Percentiles rank a stretch among this genome's conserved stretches.
phyloP scores from a whole-genome alignment of 2,888 invertebrate species.

The Tridacna gigas region DNA sequence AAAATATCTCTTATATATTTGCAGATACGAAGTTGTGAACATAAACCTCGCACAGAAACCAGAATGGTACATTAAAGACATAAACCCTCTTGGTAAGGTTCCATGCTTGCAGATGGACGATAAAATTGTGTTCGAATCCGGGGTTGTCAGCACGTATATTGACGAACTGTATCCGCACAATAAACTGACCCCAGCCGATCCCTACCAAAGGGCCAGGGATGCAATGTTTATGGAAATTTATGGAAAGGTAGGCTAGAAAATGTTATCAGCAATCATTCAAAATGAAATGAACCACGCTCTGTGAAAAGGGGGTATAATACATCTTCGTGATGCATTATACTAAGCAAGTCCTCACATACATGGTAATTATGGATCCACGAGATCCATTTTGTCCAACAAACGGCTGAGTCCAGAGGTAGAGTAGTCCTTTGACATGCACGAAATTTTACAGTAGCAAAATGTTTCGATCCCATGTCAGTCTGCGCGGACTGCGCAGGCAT shows the following conservation, averaged over 20 bases:
- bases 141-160: conserved; percentile 86
- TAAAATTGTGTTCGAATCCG: conserved; percentile 86
- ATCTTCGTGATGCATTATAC: no score
- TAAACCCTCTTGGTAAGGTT: conserved; percentile 86
- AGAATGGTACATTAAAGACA: conserved; percentile 85
- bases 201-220: conserved; percentile 75
- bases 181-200: conserved; percentile 86
- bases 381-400: no score
- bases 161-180: conserved; percentile 87
- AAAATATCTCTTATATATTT: conserved; percentile 24
- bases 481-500: no score
- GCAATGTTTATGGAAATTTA: conserved; percentile 66
- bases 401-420: no score
- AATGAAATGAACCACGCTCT: not conserved
- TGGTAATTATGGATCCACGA: no score
- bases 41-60: conserved; percentile 86
- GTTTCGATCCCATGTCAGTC: no score
- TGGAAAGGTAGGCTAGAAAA: conserved; percentile 22
- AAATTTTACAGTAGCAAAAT: no score
- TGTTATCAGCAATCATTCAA: not conserved
- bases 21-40: conserved; percentile 85
- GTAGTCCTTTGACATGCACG: no score
- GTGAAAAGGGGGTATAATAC: not conserved
- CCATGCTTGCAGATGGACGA: conserved; percentile 85
- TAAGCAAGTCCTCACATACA: no score